phyloP scores from a whole-genome alignment of 2,797 vertebrate species.

The Muraenolepis orangiensis region DNA sequence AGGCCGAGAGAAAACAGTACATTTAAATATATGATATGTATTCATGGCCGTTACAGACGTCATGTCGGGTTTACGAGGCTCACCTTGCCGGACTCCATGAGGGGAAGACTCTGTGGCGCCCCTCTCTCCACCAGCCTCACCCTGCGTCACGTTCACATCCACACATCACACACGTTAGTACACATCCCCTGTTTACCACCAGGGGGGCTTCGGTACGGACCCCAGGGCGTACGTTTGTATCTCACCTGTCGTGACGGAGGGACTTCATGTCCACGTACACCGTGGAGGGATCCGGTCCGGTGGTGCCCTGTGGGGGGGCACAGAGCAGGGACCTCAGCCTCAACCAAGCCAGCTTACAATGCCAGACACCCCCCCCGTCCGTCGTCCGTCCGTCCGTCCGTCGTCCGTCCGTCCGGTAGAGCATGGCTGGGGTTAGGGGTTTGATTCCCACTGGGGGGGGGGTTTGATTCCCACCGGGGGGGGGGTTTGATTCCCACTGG shows the following conservation, averaged over 20 bases:
- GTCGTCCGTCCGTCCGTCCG: too few relatives aligned
- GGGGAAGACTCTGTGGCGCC: constrained; percentile 95
- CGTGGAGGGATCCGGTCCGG: constrained; percentile 95
- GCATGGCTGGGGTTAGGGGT: neutral
- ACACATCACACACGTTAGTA: too few relatives aligned
- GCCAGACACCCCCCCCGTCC: too few relatives aligned
- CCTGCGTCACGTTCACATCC: constrained; percentile 59
- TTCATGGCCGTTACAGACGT: too few relatives aligned
- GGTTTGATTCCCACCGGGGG: neutral
- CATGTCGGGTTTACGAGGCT: constrained; percentile 26
- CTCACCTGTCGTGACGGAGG: constrained; percentile 93
- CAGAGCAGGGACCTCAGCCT: constrained; percentile 14
- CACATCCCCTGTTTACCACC: too few relatives aligned
- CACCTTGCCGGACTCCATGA: constrained; percentile 97
- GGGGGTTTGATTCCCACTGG: neutral
- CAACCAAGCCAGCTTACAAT: neutral
- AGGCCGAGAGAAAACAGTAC: neutral
- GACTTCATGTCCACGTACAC: constrained; percentile 99
- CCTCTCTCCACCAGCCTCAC: constrained; percentile 95
- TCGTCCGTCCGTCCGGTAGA: too few relatives aligned
- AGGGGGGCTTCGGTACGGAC: neutral
- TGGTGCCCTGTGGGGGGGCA: constrained; percentile 82
- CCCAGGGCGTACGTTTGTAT: neutral
- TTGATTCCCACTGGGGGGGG: neutral
- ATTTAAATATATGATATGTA: neutral